phyloP scores from a whole-genome alignment of 2,888 invertebrate species.

The Ophioninae sp. region DNA sequence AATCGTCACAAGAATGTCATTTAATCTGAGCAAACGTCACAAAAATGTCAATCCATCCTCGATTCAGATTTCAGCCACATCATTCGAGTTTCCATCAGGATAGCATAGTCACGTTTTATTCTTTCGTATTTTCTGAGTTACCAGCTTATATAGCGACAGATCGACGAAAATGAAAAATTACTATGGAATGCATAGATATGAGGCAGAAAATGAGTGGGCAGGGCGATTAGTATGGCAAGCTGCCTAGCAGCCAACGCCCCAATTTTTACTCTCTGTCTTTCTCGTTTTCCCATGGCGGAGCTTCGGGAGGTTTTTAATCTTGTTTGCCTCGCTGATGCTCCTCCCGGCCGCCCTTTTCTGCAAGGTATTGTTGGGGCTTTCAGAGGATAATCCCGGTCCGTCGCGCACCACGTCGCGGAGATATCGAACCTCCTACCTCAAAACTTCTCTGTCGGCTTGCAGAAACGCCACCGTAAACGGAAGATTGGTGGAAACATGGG shows the following conservation, averaged over 20 bases:
- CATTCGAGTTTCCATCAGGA: no score
- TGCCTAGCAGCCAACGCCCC: constrained; percentile 35
- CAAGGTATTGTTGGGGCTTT: constrained; percentile 59
- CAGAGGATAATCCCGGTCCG: constrained; percentile 54
- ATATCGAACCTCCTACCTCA: constrained; percentile 45
- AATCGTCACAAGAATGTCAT: no score
- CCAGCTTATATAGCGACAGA: not conserved
- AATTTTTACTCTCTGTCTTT: constrained; percentile 24
- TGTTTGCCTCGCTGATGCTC: constrained; percentile 49
- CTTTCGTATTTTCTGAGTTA: not conserved
- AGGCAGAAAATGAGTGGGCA: constrained; percentile 5
- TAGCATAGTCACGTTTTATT: not conserved
- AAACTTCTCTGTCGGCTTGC: not conserved
- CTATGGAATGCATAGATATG: not conserved
- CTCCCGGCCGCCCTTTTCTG: constrained; percentile 27
- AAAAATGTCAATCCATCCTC: no score
- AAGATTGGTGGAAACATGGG: constrained; percentile 7
- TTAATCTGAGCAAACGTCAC: no score
- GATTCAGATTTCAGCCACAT: no score
- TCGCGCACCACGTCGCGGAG: constrained; percentile 46
- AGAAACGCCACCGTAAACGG: constrained; percentile 14
- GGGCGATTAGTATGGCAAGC: constrained; percentile 43
- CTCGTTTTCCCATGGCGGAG: constrained; percentile 23
- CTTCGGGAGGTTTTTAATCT: constrained; percentile 32
- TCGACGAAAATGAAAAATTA: not conserved